phyloP scores from a whole-genome alignment of 2,797 vertebrate genomes.

The Enoplosus armatus region DNA sequence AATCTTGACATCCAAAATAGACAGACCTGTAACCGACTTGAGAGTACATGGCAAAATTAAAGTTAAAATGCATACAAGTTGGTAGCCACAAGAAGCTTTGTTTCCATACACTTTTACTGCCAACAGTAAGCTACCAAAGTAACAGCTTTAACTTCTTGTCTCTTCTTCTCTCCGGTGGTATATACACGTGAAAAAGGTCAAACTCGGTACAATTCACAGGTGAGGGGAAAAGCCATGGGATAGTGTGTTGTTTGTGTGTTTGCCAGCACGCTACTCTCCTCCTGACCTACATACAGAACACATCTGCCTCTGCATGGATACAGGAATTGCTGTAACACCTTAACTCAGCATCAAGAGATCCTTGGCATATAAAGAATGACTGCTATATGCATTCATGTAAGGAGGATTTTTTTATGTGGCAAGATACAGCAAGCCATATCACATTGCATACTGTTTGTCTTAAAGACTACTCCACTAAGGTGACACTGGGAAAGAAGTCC shows the following conservation, averaged over 20 bases:
- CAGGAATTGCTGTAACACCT: conserved; percentile 7
- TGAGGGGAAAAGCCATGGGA: neutral
- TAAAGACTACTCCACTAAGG: neutral
- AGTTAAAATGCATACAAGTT: neutral
- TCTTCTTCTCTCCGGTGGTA: neutral
- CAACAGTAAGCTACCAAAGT: neutral
- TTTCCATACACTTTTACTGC: neutral
- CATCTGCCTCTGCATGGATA: conserved; percentile 41
- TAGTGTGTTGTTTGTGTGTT: conserved; percentile 41
- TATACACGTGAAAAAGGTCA: conserved; percentile 14
- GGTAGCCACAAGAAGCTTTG: neutral
- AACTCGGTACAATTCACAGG: conserved; percentile 29
- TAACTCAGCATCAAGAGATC: neutral
- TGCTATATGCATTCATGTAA: neutral
- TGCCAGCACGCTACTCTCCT: conserved; percentile 26
- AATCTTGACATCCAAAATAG: conserved; percentile 4
- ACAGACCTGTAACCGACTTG: neutral
- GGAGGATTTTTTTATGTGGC: neutral
- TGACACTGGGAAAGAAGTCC: conserved; percentile 1
- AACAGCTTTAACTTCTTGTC: neutral
- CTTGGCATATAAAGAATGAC: neutral
- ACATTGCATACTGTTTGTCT: neutral
- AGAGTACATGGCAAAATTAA: neutral
- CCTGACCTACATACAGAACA: conserved; percentile 67
- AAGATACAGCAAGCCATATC: neutral